Evolutionary conservation across 2,113 vertebrate species (phyloP).

Genomic region (Bolborhynchus lineola): DNA sequence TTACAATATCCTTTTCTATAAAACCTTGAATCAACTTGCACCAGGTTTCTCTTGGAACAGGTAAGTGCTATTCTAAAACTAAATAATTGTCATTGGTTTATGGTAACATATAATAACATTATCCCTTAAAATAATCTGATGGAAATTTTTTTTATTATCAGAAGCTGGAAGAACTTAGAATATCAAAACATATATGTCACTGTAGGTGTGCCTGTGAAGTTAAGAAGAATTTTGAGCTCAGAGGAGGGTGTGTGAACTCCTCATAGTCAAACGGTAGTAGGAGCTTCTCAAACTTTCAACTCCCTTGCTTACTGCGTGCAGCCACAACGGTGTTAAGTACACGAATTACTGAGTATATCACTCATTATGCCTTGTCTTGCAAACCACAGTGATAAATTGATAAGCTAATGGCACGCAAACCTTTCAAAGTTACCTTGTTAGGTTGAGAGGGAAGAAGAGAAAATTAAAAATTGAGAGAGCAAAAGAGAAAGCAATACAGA

Average conservation of each 20-base stretch:
- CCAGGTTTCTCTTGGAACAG: background rate
- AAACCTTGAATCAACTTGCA: background rate
- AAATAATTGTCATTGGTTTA: background rate
- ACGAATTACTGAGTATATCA: background rate
- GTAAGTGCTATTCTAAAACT: background rate
- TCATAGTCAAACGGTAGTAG: background rate
- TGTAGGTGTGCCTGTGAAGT: background rate
- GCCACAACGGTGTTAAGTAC: background rate
- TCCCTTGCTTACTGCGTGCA: background rate
- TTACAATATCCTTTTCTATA: background rate
- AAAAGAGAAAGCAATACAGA: background rate
- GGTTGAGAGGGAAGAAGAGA: background rate
- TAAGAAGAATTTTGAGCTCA: background rate
- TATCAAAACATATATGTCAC: background rate
- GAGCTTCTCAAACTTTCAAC: background rate
- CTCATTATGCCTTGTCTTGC: background rate
- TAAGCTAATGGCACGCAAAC: background rate
- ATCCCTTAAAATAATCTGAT: background rate
- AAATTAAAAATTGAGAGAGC: accelerated
- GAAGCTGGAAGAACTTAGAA: background rate
- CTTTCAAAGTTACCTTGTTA: background rate
- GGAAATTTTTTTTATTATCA: background rate
- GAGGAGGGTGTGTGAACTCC: background rate
- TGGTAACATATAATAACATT: background rate
- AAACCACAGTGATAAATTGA: background rate